Evolutionary conservation across 2,797 vertebrate species (phyloP).

Genomic region (Podargus strigoides): DNA sequence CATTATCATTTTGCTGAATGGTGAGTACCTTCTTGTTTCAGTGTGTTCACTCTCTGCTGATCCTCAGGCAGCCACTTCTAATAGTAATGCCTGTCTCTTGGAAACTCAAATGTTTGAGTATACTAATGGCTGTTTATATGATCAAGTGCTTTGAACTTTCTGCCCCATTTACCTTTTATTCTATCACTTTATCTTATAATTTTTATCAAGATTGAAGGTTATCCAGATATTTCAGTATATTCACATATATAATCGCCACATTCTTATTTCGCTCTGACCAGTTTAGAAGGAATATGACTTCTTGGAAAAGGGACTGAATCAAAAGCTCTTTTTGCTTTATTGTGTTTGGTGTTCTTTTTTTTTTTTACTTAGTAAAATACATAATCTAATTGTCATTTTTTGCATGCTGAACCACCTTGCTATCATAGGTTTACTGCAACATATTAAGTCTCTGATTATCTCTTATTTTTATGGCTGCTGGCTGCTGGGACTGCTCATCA

Average conservation of each 20-base stretch:
- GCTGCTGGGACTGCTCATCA: background rate
- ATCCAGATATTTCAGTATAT: background rate
- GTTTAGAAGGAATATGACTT: background rate
- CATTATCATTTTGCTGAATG: background rate
- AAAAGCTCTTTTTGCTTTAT: background rate
- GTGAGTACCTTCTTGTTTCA: slow-evolving; percentile 1
- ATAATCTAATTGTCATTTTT: background rate
- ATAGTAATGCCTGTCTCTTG: background rate
- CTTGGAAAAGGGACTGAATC: background rate
- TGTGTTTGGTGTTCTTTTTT: background rate
- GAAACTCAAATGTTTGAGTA: slow-evolving; percentile 1
- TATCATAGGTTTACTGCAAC: background rate
- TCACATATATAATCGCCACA: background rate
- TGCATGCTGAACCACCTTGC: background rate
- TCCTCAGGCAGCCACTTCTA: background rate
- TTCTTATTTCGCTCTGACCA: background rate
- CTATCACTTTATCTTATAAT: background rate
- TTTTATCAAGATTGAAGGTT: background rate
- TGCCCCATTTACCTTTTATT: background rate
- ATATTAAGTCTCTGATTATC: background rate
- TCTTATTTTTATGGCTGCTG: background rate
- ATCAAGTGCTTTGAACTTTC: background rate
- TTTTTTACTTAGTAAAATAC: background rate
- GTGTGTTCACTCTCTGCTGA: background rate
- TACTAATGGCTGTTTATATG: background rate